Base-by-base conservation (phyloP, 2,797 vertebrate genomes). In the Argentina silus region DNA sequence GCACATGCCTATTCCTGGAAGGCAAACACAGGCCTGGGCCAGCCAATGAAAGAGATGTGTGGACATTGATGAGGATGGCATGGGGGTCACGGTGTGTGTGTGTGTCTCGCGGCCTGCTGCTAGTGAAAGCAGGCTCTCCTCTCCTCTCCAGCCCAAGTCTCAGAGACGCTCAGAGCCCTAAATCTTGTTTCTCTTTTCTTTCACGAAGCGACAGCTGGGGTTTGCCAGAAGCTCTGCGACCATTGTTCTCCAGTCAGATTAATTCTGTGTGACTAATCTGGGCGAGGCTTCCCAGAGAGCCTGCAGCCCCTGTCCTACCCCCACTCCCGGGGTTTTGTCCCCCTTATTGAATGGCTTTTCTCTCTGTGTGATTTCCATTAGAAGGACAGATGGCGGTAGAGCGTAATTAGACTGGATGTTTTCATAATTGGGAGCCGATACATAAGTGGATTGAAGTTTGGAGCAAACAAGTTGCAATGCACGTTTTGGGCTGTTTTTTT, bases 211-310 rank as follows among this genome's bases (percentile, higher is more conserved):
- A 97, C 97, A 99, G 97, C 97, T 98, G 97, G 96, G 96, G 94
- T 96, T 94, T 95, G 95, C 95, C 93, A 94, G 94, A 95, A 96
- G 95, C 94, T 92, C 93, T 86, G 93, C 81, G 77, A 88, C 95
- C 93, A 96, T 98, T 99, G 97, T 99, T 95, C 92, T 91, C 83
- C 68, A 86, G 93, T 94, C 93, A 94, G 94, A 97, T 98, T 97
- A 97, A 96, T 96, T 96, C 95, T 93, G 94, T 96, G 96, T 97
- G 96, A 97, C 96, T 98, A 98, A 98, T 98, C 95, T 95, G 92
- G 94, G 95, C 93, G 95, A 95, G 95, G 95, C 95, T 97, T 97
- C 96, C 95, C 96, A 96, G 95, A 96, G 96, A 95, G 95, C 93
- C 90, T 88, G 91, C 89, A 88, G 89, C 93, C 87, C 87, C 91